phyloP scores from a whole-genome alignment of 2,888 invertebrate species.

The Blastobasis adustella region DNA sequence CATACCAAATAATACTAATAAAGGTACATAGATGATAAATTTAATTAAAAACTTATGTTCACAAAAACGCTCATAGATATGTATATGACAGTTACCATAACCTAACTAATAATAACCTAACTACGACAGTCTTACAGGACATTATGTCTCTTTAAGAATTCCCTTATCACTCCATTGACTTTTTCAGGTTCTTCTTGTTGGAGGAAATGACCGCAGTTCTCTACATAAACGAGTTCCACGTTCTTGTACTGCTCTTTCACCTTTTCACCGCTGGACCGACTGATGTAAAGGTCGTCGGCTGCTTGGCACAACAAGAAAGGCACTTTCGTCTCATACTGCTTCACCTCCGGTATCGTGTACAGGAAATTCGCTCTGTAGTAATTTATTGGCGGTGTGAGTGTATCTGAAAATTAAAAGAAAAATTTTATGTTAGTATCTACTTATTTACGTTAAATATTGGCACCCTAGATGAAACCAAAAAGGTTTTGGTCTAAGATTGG shows the following conservation, averaged over 20 bases:
- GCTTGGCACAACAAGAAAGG: constrained; percentile 61
- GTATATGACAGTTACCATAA: too few species aligned
- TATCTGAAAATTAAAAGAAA: constrained; percentile 45
- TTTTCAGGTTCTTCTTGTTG: constrained; percentile 72
- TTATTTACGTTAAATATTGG: too few species aligned
- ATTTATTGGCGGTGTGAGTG: constrained; percentile 70
- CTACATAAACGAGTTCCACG: constrained; percentile 55
- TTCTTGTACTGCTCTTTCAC: constrained; percentile 53
- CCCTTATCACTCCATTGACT: constrained; percentile 66
- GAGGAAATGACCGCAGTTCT: constrained; percentile 66
- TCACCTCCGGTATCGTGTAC: constrained; percentile 29
- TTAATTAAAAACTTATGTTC: too few species aligned
- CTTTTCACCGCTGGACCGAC: constrained; percentile 28
- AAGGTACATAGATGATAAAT: too few species aligned
- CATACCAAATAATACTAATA: too few species aligned
- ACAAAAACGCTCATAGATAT: too few species aligned
- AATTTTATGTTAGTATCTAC: neutral
- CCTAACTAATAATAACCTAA: too few species aligned
- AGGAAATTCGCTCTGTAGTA: constrained; percentile 71
- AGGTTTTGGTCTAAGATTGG: too few species aligned
- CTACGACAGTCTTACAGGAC: constrained; percentile 7
- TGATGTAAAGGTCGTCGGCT: constrained; percentile 55
- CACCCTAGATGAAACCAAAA: too few species aligned
- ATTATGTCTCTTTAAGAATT: constrained; percentile 54
- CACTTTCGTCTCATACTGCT: constrained; percentile 38